These are phyloP conservation scores for Chirona hameri DNA, from an alignment of 2,888 invertebrate species.

Conservation along the genomic window DNA sequence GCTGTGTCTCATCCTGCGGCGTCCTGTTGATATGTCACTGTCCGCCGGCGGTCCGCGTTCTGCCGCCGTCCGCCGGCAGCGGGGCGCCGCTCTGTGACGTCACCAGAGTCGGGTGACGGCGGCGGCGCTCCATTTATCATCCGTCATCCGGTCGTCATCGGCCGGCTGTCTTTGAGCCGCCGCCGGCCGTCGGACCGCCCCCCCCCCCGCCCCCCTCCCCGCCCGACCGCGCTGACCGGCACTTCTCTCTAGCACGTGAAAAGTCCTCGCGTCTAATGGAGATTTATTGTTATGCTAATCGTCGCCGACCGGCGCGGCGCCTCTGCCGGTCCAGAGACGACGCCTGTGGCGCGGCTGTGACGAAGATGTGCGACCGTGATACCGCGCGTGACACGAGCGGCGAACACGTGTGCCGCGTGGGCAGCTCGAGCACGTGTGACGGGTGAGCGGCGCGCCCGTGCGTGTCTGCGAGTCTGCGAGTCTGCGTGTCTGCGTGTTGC, in stretches of 20 bases:
- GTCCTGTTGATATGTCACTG: no score
- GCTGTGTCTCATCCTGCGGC: no score
- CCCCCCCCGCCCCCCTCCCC: not conserved
- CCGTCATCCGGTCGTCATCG: not conserved
- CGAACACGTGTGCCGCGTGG: not conserved
- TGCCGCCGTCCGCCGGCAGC: no score
- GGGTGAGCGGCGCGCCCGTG: not conserved
- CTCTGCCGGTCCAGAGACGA: not conserved
- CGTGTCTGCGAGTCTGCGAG: not conserved
- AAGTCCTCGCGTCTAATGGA: constrained; percentile 9
- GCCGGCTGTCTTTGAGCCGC: not conserved
- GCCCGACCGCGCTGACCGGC: not conserved
- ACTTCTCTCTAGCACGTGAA: not conserved
- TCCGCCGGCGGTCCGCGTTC: no score
- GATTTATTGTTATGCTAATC: constrained; percentile 13
- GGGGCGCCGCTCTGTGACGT: no score
- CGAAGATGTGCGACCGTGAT: not conserved
- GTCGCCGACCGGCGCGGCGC: not conserved
- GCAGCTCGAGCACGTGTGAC: not conserved
- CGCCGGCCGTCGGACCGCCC: not conserved
- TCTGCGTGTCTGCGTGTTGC: no score
- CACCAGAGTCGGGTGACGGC: not conserved
- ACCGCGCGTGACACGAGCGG: not conserved
- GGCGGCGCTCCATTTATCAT: not conserved
- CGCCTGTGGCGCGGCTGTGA: not conserved